A percentile compares a stretch with the other conserved stretches of the same genome.
These are phyloP conservation scores for Drosophila orosa DNA, from an alignment of 1,140 invertebrate genomes.

Conservation along the genomic window DNA sequence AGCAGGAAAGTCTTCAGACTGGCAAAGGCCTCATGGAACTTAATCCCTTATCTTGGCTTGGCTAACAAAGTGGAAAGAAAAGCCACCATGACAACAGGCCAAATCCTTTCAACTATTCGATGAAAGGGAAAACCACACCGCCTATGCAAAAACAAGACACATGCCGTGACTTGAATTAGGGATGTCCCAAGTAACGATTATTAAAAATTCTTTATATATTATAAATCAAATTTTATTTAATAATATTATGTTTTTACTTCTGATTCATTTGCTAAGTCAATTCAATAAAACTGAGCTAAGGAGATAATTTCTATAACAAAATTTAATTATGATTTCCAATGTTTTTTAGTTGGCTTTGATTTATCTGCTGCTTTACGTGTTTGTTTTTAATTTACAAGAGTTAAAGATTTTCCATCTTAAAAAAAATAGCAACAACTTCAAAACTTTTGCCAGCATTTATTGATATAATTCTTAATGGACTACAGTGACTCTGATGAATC, in stretches of 20 bases:
- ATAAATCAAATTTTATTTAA: no score
- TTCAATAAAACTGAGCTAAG: not conserved
- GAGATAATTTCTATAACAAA: not conserved
- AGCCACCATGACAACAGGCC: constrained; percentile 28
- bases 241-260: no score
- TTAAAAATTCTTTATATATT: no score
- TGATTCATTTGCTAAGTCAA: no score
- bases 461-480: no score
- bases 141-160: constrained; percentile 20
- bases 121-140: constrained; percentile 39
- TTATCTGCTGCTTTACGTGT: not conserved
- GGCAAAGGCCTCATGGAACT: constrained; percentile 16
- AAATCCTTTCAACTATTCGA: constrained; percentile 56
- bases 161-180: not conserved
- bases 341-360: not conserved
- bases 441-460: no score
- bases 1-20: not conserved
- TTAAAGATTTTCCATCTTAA: no score
- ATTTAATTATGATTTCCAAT: not conserved
- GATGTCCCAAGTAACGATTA: not conserved
- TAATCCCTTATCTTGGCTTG: constrained; percentile 37
- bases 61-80: constrained; percentile 30
- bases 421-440: no score
- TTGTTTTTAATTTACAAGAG: not conserved
- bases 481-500: not conserved